Evolutionary conservation across 2,113 vertebrate genomes (phyloP).

Genomic region (Heliornis fulica): DNA sequence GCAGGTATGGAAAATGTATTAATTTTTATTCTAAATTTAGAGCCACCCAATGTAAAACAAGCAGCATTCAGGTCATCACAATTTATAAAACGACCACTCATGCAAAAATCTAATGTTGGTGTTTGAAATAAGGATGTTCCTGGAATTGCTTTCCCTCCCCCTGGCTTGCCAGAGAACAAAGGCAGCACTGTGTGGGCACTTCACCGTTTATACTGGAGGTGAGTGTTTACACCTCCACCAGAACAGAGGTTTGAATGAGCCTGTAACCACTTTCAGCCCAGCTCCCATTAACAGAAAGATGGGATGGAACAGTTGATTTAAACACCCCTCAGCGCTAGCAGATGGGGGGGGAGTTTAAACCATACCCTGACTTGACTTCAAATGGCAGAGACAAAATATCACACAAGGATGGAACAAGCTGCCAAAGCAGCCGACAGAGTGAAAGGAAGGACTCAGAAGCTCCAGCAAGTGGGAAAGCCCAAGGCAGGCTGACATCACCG

Average conservation of each 20-base stretch:
- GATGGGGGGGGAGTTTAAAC: conserved; percentile 17
- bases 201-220: neutral
- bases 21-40: neutral
- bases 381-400: neutral
- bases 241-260: neutral
- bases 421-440: neutral
- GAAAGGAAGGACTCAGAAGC: neutral
- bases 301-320: neutral
- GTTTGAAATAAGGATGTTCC: neutral
- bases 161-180: neutral
- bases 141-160: neutral
- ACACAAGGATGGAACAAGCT: neutral
- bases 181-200: neutral
- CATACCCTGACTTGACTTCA: neutral
- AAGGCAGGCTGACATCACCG: conserved; percentile 20
- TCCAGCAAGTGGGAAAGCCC: neutral
- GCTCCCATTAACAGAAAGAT: neutral
- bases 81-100: neutral
- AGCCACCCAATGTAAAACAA: neutral
- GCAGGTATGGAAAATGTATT: neutral
- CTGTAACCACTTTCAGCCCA: neutral
- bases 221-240: neutral
- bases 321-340: neutral
- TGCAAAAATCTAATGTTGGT: neutral
- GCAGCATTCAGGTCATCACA: neutral